phyloP scores from a whole-genome alignment of 2,888 invertebrate species.

The Cyclophora punctaria region DNA sequence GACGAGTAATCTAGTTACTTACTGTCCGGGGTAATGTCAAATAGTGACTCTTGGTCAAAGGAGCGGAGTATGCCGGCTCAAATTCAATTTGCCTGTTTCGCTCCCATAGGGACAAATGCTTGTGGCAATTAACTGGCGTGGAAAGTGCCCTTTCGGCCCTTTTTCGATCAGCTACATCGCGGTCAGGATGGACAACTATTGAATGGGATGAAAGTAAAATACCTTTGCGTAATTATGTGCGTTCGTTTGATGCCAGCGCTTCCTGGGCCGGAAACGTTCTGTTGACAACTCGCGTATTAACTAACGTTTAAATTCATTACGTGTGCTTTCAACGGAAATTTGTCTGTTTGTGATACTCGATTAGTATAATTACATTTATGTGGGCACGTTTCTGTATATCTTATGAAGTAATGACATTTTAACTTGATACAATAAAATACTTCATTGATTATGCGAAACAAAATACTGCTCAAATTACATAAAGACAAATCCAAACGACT shows the following conservation, averaged over 20 bases:
- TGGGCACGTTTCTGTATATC: too few species aligned
- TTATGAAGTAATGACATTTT: too few species aligned
- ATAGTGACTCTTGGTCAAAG: slow-evolving; percentile 65
- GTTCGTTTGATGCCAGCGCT: slow-evolving; percentile 30
- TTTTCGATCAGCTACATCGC: slow-evolving; percentile 38
- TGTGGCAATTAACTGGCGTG: slow-evolving; percentile 67
- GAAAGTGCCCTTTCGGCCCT: slow-evolving; percentile 53
- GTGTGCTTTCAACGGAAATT: too few species aligned
- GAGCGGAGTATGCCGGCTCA: slow-evolving; percentile 46
- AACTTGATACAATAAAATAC: too few species aligned
- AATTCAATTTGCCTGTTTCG: slow-evolving; percentile 69
- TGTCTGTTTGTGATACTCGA: too few species aligned
- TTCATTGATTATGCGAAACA: too few species aligned
- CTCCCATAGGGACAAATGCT: slow-evolving; percentile 60
- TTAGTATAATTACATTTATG: too few species aligned
- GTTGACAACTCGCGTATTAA: background rate
- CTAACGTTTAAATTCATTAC: background rate
- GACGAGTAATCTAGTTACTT: slow-evolving; percentile 60
- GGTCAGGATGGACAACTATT: slow-evolving; percentile 38
- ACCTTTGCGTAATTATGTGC: slow-evolving; percentile 32
- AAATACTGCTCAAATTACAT: too few species aligned
- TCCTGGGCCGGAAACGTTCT: slow-evolving; percentile 15
- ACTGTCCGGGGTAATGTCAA: slow-evolving; percentile 51
- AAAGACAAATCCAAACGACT: too few species aligned
- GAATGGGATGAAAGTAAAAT: slow-evolving; percentile 38